phyloP scores from a whole-genome alignment of 2,113 vertebrate genomes.

The Thunnus maccoyii region DNA sequence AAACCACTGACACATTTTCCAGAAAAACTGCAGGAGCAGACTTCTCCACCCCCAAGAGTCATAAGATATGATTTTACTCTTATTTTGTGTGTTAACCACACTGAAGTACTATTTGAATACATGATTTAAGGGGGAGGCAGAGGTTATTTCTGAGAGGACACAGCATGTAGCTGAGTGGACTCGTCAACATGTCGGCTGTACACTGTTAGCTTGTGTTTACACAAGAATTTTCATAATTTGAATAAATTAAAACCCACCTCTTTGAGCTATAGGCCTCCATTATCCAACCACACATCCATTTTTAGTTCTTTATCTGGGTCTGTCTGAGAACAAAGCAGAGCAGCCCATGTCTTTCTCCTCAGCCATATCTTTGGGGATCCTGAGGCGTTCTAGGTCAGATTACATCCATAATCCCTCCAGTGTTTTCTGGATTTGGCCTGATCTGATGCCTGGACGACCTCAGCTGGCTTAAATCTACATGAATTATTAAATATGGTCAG shows the following conservation, averaged over 20 bases:
- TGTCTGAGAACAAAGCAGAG: background rate
- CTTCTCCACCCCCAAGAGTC: background rate
- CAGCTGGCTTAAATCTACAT: background rate
- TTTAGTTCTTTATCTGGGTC: background rate
- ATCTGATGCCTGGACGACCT: background rate
- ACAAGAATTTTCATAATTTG: background rate
- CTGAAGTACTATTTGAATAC: constrained; percentile 19
- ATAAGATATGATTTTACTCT: constrained; percentile 3
- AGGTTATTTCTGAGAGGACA: background rate
- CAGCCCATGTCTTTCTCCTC: background rate
- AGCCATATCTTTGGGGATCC: background rate
- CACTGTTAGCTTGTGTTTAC: too few relatives aligned
- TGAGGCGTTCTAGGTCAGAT: constrained; percentile 4
- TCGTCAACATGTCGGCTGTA: background rate
- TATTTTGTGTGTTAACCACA: constrained; percentile 9
- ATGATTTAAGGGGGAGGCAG: background rate
- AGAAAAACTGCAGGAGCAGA: constrained; percentile 18
- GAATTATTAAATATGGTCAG: background rate
- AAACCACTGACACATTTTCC: constrained; percentile 30
- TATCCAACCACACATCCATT: background rate
- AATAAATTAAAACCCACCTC: background rate
- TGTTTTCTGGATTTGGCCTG: background rate
- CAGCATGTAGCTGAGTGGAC: background rate
- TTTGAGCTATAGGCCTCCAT: too few relatives aligned
- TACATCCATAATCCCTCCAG: constrained; percentile 6